phyloP scores from a whole-genome alignment of 1,140 invertebrate species.

The Cotesia chilonis region DNA sequence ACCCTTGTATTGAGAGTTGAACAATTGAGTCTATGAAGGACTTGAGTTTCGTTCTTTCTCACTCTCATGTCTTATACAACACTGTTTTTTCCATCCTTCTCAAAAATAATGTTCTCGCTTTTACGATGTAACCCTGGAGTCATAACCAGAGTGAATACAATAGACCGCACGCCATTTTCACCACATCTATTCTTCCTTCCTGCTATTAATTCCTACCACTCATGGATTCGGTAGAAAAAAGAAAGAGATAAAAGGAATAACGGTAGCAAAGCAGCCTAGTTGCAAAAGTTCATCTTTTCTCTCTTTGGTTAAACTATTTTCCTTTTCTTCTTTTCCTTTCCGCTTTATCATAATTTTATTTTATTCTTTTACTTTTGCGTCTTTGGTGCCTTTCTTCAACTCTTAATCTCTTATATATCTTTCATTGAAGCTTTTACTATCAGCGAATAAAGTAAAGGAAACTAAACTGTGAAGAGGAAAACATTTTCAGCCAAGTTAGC shows the following conservation, averaged over 20 bases:
- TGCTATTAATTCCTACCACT: constrained; percentile 53
- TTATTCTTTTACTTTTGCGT: constrained; percentile 7
- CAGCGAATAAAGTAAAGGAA: background rate
- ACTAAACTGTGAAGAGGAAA: constrained; percentile 15
- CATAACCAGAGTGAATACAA: constrained; percentile 55
- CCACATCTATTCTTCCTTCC: constrained; percentile 53
- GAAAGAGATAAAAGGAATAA: constrained; percentile 22
- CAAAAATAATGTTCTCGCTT: constrained; percentile 22
- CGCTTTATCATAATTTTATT: background rate
- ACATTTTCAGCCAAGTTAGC: background rate
- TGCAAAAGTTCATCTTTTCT: constrained; percentile 1
- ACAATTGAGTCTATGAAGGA: constrained; percentile 19
- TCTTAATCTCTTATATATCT: background rate
- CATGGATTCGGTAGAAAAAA: constrained; percentile 42
- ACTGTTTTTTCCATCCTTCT: constrained; percentile 14
- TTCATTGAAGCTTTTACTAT: constrained; percentile 9
- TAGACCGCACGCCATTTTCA: constrained; percentile 48
- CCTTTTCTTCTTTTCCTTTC: background rate
- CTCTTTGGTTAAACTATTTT: background rate
- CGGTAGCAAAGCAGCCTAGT: background rate
- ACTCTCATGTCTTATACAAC: background rate
- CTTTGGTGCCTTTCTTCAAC: background rate
- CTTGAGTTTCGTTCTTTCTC: constrained; percentile 13
- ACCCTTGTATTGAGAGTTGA: constrained; percentile 18
- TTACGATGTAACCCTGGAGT: constrained; percentile 46